Base-by-base conservation (phyloP, 2,888 invertebrate genomes). In the Troilus luridus region DNA sequence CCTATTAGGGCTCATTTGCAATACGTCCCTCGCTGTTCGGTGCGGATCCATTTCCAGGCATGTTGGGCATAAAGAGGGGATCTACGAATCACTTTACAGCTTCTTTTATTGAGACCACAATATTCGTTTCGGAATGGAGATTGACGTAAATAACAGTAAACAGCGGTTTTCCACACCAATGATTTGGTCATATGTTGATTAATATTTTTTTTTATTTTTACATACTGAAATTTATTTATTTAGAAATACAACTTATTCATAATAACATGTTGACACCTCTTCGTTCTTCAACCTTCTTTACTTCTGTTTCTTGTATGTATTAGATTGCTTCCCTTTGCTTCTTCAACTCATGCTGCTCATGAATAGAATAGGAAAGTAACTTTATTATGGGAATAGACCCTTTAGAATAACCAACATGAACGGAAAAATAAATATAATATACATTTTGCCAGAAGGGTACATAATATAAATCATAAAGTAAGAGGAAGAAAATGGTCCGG, bases 1-100 rank as follows among this genome's bases (percentile, higher is more conserved):
- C 72, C 72, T 77, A 77, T 77, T 77, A 77, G 72, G 72, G 72
- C 41, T 77, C 72, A 77, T 77, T 77, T 77, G 72, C 72, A 24
- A 77, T 77, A 77, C 14, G 27, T 24, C 24, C 24, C 5, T 12
- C 12, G 12, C 24, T 64, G 67, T 67, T 67, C 24, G 67, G 24
- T 27, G 14, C 14, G 72, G 72, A 41, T 41, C 41, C 72, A 77
- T 77, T 24, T 41, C 72, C 72, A 17, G 1, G 41, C 17, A 41
- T 77, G 41, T 77, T 27, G 72, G 72, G 72, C 41, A 77, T 77
- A 77, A 77, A 77, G 72, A 67, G 41, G 72, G 72, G 72, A 27
- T 14, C 27, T 72, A 27, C 27, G 72, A 41, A 77, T 77, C 72
- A 77, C 17, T 77, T 77, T 77, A 77, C 41, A 77, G 72, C 72